Evolutionary conservation across 2,888 invertebrate genomes (phyloP).

Genomic region (Drosophila sordidapex): DNA sequence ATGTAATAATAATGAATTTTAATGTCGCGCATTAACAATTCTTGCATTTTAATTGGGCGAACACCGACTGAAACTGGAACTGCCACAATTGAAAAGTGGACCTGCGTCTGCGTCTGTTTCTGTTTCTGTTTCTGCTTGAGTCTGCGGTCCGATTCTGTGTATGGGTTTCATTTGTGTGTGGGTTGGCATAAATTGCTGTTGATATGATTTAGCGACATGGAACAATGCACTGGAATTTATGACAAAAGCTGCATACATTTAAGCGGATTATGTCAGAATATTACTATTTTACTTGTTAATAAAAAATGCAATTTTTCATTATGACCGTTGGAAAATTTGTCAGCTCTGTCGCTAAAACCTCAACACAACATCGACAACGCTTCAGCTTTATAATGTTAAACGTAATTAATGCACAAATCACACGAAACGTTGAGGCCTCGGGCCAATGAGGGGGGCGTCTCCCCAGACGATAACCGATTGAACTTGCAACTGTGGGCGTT

Average conservation of each 20-base stretch:
- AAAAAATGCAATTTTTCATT: conserved; percentile 58
- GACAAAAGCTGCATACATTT: conserved; percentile 69
- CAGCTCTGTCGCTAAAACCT: conserved; percentile 61
- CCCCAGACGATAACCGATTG: conserved; percentile 47
- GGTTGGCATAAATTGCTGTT: conserved; percentile 80
- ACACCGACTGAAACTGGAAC: conserved; percentile 35
- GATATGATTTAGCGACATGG: conserved; percentile 81
- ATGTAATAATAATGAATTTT: conserved; percentile 81
- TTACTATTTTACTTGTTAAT: conserved; percentile 63
- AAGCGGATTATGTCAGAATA: conserved; percentile 75
- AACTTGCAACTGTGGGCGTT: conserved; percentile 44
- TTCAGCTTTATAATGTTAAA: conserved; percentile 43
- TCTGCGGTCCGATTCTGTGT: background rate
- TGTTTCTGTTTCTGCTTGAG: conserved; percentile 14
- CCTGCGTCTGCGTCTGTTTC: conserved; percentile 4
- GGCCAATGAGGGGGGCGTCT: conserved; percentile 35
- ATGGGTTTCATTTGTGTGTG: conserved; percentile 53
- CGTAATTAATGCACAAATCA: conserved; percentile 67
- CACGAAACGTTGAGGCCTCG: conserved; percentile 9
- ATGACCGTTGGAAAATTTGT: conserved; percentile 62
- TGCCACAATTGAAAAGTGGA: conserved; percentile 11
- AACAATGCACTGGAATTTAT: conserved; percentile 80
- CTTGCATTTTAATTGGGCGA: conserved; percentile 80
- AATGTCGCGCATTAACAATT: conserved; percentile 80
- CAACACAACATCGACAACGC: conserved; percentile 31